These are phyloP conservation scores for Zophobas morio DNA, from an alignment of 1,140 invertebrate genomes.

Conservation along the genomic window DNA sequence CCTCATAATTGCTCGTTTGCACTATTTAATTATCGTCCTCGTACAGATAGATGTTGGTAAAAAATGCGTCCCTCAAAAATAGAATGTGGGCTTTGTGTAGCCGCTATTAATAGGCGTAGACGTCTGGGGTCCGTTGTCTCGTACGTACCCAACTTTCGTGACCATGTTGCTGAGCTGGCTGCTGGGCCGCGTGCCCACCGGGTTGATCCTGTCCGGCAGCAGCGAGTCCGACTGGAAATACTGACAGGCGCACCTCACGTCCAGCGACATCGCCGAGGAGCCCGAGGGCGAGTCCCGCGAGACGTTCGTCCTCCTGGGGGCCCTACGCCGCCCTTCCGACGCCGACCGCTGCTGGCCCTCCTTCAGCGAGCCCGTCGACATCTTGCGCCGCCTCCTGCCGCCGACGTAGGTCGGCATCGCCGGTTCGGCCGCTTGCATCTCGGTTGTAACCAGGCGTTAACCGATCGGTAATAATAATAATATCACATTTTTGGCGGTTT, in stretches of 20 bases:
- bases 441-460: constrained; percentile 15
- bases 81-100: neutral
- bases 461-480: neutral
- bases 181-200: constrained; percentile 52
- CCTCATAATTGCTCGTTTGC: too few relatives aligned
- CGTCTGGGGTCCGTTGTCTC: neutral
- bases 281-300: constrained; percentile 73
- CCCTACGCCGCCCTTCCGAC: constrained; percentile 74
- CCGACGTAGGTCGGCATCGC: constrained; percentile 43
- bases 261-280: constrained; percentile 78
- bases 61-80: constrained; percentile 38
- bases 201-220: constrained; percentile 70
- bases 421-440: constrained; percentile 41
- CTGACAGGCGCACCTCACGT: constrained; percentile 88
- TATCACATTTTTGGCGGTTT: constrained; percentile 45
- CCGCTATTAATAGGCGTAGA: constrained; percentile 27
- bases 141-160: constrained; percentile 35
- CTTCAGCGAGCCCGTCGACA: constrained; percentile 48
- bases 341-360: constrained; percentile 70
- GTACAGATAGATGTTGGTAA: neutral
- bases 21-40: too few relatives aligned
- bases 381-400: constrained; percentile 46
- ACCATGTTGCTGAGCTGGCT: constrained; percentile 50
- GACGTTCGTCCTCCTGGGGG: constrained; percentile 69
- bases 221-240: constrained; percentile 85